Evolutionary conservation across 2,797 vertebrate species (phyloP).

Genomic region (Austrolebias charrua): DNA sequence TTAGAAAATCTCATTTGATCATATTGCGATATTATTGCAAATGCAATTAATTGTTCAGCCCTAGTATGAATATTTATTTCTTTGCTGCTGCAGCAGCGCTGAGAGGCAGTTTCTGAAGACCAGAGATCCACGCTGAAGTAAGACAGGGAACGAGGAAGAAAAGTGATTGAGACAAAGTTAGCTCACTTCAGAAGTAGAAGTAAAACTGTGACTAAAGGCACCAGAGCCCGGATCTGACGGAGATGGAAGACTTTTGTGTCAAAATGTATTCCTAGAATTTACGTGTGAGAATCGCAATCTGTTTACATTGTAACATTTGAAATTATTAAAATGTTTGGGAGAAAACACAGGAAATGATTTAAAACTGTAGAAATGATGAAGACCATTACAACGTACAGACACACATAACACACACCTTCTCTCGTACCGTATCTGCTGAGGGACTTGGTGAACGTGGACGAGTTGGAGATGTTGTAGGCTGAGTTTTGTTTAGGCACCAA

Average conservation of each 20-base stretch:
- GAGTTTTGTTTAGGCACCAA: slow-evolving; percentile 98
- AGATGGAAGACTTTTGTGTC: slow-evolving; percentile 1
- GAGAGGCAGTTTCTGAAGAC: too few relatives aligned
- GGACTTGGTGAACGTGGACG: slow-evolving; percentile 98
- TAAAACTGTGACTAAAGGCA: not conserved
- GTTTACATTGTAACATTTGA: not conserved
- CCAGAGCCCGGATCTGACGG: not conserved
- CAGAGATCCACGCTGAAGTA: slow-evolving; percentile 8
- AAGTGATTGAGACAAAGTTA: not conserved
- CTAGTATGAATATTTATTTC: too few relatives aligned
- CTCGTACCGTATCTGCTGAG: slow-evolving; percentile 97
- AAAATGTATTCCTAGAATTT: not conserved
- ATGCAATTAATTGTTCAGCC: too few relatives aligned
- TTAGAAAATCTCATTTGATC: too few relatives aligned
- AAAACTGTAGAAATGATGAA: too few relatives aligned
- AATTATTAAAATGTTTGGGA: too few relatives aligned
- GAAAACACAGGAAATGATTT: too few relatives aligned
- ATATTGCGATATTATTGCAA: too few relatives aligned
- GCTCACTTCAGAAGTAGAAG: slow-evolving; percentile 1
- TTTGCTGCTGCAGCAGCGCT: too few relatives aligned
- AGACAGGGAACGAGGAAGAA: not conserved
- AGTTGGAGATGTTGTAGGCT: slow-evolving; percentile 99
- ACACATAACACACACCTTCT: slow-evolving; percentile 61
- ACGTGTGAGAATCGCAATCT: not conserved
- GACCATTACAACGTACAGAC: slow-evolving; percentile 19